Base-by-base conservation (phyloP, 2,113 vertebrate species). In the Rhegmatorhina hoffmannsi region DNA sequence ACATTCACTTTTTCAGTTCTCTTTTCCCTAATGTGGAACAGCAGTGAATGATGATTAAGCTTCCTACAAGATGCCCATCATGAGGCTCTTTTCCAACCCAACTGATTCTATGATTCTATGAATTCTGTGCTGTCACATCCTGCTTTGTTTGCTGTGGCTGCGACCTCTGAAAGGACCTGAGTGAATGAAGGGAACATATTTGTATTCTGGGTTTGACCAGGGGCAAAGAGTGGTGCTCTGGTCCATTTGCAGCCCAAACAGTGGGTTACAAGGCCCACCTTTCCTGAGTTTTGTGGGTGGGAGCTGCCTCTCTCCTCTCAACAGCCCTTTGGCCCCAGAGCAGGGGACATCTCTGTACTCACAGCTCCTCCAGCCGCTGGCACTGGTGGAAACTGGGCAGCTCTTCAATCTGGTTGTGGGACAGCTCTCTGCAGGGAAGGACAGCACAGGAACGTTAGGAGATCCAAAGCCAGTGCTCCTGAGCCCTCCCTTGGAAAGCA, bases 301-400 rank as follows among this genome's bases (percentile, higher is more conserved):
- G 70, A 76, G 4, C 33, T 59, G 21, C 64, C 19, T 17, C 14
- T 49, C 8, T n/a, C 23, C 64, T 33, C 24, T 1, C 0, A 52
- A 6, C 5, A 26, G 9, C 53, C 58, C 73, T 15, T 69, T 23
- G 11, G 0, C 78, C 74, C 55, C 74, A 29, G 55, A 50, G 44
- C 44, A 47, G 0, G 15, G 50, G 1, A 10, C 8, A n/a, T 29
- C 33, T 70, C 89, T 47, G 23, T 89, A 98, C 99, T 99, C 96
- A 99, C 99, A 99, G 99, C 96, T 99, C 99, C 94, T 99, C 98
- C 94, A 99, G 96, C 43, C 94, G 98, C 91, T 98, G 98, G 85
- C 99, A 99, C 94, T 92, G 97, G 86, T 97, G 98, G 96, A 99
- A 99, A 94, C 99, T 99, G 93, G 99, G 99, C 89, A 99, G 97